Percentiles rank a stretch among this genome's conserved stretches.
phyloP scores from a whole-genome alignment of 2,888 invertebrate species.

The Cephonodes hylas region DNA sequence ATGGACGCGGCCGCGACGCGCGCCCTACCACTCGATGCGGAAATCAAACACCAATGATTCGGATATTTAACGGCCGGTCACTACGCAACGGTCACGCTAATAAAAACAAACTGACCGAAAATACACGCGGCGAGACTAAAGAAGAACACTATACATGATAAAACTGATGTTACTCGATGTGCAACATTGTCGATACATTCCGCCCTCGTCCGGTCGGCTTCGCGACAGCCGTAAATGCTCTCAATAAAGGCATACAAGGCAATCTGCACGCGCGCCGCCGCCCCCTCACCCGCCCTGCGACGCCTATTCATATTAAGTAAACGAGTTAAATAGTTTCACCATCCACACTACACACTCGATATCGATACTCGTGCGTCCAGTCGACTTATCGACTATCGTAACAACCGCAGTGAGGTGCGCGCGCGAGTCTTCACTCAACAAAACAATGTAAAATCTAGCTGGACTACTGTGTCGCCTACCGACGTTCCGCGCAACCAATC shows the following conservation, averaged over 20 bases:
- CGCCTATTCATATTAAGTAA: background rate
- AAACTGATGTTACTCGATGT: constrained; percentile 6
- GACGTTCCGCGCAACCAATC: constrained; percentile 28
- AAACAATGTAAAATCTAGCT: constrained; percentile 37
- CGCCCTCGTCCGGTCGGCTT: background rate
- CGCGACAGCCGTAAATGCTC: background rate
- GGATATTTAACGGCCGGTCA: background rate
- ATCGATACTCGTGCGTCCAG: background rate
- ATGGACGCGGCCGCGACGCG: background rate
- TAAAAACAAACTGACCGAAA: constrained; percentile 9
- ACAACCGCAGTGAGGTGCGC: background rate
- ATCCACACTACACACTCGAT: background rate
- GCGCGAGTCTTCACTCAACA: background rate
- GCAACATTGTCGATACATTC: constrained; percentile 6
- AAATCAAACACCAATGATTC: background rate
- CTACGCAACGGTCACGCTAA: background rate
- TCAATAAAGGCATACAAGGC: background rate
- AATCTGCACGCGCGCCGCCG: background rate
- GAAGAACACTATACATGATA: constrained; percentile 9
- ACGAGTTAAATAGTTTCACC: background rate
- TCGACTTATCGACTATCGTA: background rate
- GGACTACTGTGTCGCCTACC: constrained; percentile 48
- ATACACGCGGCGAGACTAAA: constrained; percentile 8
- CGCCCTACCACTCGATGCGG: background rate
- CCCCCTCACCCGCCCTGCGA: background rate